phyloP scores from a whole-genome alignment of 2,888 invertebrate species.

The Agrochola litura region DNA sequence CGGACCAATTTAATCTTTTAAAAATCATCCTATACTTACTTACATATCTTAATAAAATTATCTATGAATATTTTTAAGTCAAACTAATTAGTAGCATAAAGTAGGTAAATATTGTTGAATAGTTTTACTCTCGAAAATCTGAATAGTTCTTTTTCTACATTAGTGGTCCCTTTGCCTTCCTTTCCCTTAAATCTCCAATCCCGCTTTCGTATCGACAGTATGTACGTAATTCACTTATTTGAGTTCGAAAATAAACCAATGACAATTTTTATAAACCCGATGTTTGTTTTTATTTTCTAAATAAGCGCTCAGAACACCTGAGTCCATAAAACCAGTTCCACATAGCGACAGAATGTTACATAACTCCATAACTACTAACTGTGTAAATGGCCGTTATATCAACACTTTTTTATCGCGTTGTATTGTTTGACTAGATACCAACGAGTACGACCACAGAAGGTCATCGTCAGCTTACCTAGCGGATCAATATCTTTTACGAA shows the following conservation, averaged over 20 bases:
- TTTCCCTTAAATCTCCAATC: too few relatives aligned
- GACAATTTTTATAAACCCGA: not conserved
- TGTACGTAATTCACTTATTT: not conserved
- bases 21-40: not conserved
- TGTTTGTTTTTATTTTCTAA: constrained; percentile 17
- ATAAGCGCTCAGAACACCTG: constrained; percentile 5
- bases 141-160: too few relatives aligned
- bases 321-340: constrained; percentile 21
- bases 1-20: not conserved
- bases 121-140: too few relatives aligned
- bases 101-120: too few relatives aligned
- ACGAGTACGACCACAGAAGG: not conserved
- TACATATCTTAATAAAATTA: too few relatives aligned
- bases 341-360: constrained; percentile 36
- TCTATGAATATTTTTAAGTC: too few relatives aligned
- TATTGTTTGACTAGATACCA: constrained; percentile 30
- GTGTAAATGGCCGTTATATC: constrained; percentile 5
- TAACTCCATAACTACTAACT: constrained; percentile 18
- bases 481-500: constrained; percentile 10
- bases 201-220: too few relatives aligned
- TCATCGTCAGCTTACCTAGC: constrained; percentile 3
- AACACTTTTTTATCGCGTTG: constrained; percentile 31
- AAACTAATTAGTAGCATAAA: too few relatives aligned
- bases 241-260: not conserved
- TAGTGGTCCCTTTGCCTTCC: too few relatives aligned